Conservation (phyloP, 1,140 invertebrate genomes). For the Heliconius himera region DNA sequence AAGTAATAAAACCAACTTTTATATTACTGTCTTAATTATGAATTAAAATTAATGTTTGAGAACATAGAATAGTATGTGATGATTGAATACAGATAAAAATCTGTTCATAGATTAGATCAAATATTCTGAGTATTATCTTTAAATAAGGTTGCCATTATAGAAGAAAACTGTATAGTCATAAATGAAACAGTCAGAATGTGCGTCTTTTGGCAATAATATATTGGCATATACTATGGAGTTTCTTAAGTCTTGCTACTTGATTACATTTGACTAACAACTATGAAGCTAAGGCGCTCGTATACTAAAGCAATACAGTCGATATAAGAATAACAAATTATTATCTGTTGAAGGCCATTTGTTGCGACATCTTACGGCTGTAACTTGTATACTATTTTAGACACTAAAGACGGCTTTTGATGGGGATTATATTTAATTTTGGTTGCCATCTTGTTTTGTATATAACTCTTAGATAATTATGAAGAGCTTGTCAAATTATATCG, state of each 20-base stretch:
- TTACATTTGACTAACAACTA: not conserved
- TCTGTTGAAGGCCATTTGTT: constrained; percentile 21
- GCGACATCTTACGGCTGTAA: constrained; percentile 13
- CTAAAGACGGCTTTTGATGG: not conserved
- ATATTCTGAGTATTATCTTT: not conserved
- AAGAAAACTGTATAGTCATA: not conserved
- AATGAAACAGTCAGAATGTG: constrained; percentile 23
- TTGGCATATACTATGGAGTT: constrained; percentile 25
- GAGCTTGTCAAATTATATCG: too few relatives aligned
- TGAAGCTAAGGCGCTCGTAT: constrained; percentile 8
- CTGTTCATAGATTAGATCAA: too few relatives aligned
- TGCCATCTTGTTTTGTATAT: not conserved
- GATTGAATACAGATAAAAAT: not conserved
- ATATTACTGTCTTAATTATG: too few relatives aligned
- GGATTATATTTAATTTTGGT: not conserved
- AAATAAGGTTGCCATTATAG: not conserved
- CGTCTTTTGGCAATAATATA: constrained; percentile 27
- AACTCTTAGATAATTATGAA: not conserved
- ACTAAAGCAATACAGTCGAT: not conserved
- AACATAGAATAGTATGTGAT: not conserved
- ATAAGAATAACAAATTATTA: constrained; percentile 16
- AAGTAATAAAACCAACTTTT: not conserved
- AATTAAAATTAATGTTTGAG: not conserved
- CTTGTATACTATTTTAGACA: not conserved
- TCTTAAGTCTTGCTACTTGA: not conserved